Evolutionary conservation across 2,797 vertebrate genomes (phyloP).

Genomic region (Gadopsis bispinosus): DNA sequence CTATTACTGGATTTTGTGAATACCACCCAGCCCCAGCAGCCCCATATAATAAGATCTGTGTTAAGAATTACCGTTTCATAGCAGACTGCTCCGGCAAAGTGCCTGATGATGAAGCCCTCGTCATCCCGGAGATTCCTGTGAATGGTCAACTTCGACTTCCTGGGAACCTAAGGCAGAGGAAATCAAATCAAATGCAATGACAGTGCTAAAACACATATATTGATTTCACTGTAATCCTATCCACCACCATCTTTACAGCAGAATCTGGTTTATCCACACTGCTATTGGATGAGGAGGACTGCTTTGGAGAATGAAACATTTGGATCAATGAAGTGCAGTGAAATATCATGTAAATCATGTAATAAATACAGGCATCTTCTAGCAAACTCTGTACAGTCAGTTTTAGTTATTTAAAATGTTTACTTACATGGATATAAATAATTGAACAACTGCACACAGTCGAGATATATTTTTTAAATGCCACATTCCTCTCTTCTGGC

Average conservation of each 20-base stretch:
- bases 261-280: constrained; percentile 24
- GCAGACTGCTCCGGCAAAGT: constrained; percentile 98
- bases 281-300: constrained; percentile 1
- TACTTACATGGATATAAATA: not conserved
- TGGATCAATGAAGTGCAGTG: not conserved
- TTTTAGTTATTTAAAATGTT: constrained; percentile 11
- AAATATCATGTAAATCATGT: not conserved
- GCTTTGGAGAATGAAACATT: constrained; percentile 11
- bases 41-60: not conserved
- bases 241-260: constrained; percentile 12
- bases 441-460: not conserved
- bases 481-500: constrained; percentile 13
- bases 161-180: constrained; percentile 88
- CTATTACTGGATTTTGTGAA: not conserved
- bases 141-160: constrained; percentile 95
- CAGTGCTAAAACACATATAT: constrained; percentile 26
- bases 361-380: not conserved
- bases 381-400: not conserved
- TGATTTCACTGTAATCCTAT: constrained; percentile 23
- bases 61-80: constrained; percentile 92
- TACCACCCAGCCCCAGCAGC: not conserved
- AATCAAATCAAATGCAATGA: constrained; percentile 17
- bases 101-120: constrained; percentile 96
- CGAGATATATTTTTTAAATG: constrained; percentile 1
- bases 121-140: constrained; percentile 97